Conservation (phyloP, 2,113 vertebrate species). For the Cardinalis cardinalis region DNA sequence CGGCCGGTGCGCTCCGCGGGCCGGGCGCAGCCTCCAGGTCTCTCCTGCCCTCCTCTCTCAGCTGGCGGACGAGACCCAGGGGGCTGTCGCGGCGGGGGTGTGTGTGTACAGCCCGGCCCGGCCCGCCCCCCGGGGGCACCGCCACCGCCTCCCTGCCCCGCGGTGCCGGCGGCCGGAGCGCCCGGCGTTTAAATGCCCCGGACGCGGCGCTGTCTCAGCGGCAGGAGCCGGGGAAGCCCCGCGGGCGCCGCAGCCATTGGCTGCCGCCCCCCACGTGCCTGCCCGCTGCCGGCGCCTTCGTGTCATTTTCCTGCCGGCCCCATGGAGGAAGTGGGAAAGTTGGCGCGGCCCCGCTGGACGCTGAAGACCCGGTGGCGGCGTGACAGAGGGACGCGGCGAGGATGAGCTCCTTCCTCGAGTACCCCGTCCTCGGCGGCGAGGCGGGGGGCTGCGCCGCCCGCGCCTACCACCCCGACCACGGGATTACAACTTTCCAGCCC, state of each 20-base stretch:
- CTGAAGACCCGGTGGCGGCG: slow-evolving; percentile 80
- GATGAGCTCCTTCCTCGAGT: slow-evolving; percentile 97
- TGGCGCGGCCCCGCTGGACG: slow-evolving; percentile 86
- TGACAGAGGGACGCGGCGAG: slow-evolving; percentile 84
- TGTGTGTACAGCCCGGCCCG: neutral
- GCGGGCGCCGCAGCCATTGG: slow-evolving; percentile 83
- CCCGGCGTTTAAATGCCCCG: slow-evolving; percentile 94
- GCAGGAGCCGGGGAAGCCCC: slow-evolving; percentile 81
- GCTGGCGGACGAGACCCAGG: neutral
- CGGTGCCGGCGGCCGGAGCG: slow-evolving; percentile 83
- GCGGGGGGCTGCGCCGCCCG: slow-evolving; percentile 85
- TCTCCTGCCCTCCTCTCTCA: neutral
- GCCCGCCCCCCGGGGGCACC: neutral
- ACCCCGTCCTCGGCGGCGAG: slow-evolving; percentile 84
- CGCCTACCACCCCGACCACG: slow-evolving; percentile 89
- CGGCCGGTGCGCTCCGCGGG: neutral
- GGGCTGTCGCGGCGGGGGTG: neutral
- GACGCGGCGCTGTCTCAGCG: slow-evolving; percentile 87
- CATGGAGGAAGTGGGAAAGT: slow-evolving; percentile 90
- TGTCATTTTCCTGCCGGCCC: slow-evolving; percentile 82
- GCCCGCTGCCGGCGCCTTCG: slow-evolving; percentile 84
- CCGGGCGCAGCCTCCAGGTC: neutral
- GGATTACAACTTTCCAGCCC: slow-evolving; percentile 95
- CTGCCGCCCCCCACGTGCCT: slow-evolving; percentile 73
- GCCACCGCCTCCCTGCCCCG: neutral